These are phyloP conservation scores for Lemur catta DNA, from an alignment of 2,797 vertebrate species.

Conservation along the genomic window DNA sequence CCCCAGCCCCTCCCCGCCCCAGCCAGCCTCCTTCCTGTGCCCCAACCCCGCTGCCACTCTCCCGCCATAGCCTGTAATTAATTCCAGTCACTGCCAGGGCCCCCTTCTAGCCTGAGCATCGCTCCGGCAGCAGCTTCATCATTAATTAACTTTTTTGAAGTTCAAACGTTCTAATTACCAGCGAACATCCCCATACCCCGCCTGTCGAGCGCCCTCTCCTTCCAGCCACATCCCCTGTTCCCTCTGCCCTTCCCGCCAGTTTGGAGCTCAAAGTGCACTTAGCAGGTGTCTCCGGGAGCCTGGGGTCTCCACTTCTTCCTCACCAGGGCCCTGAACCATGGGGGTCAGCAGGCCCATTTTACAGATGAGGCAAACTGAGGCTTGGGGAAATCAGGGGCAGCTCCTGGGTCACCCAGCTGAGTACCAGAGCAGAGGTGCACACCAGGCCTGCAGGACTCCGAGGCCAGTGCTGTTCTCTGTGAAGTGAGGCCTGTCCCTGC, in stretches of 20 bases:
- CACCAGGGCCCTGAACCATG: neutral
- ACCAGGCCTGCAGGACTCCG: neutral
- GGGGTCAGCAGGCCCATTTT: neutral
- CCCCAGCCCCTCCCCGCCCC: neutral
- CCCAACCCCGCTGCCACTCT: slow-evolving; percentile 62
- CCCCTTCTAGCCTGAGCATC: slow-evolving; percentile 77
- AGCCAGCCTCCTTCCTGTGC: slow-evolving; percentile 55
- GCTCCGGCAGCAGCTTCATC: slow-evolving; percentile 80
- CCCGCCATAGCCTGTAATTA: slow-evolving; percentile 83
- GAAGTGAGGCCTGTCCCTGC: neutral
- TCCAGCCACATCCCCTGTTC: neutral
- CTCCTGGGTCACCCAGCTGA: neutral
- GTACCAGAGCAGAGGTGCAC: neutral
- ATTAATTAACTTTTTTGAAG: slow-evolving; percentile 85
- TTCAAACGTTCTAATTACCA: slow-evolving; percentile 84
- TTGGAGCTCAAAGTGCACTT: neutral
- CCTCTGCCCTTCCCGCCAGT: slow-evolving; percentile 1
- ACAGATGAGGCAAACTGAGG: neutral
- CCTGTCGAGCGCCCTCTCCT: neutral
- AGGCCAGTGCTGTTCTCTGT: neutral
- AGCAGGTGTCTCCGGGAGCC: neutral
- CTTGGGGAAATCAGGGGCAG: neutral
- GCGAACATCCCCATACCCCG: neutral
- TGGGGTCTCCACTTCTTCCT: neutral
- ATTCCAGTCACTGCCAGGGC: slow-evolving; percentile 82